phyloP scores from a whole-genome alignment of 1,140 invertebrate genomes.

The Dufourea novaeangliae region DNA sequence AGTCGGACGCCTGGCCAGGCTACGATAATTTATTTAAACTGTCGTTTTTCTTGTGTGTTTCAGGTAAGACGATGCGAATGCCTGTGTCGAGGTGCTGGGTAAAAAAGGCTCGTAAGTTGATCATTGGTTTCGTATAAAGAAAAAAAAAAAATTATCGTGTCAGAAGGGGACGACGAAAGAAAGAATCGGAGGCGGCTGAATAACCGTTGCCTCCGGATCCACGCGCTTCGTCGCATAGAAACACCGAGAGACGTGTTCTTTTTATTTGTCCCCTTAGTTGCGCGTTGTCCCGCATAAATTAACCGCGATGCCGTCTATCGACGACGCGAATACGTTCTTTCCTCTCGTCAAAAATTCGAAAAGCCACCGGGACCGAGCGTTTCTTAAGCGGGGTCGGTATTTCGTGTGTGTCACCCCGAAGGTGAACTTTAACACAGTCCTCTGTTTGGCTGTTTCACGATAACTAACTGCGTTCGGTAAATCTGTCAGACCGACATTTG shows the following conservation, averaged over 20 bases:
- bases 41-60: slow-evolving; percentile 49
- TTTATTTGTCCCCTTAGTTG: slow-evolving; percentile 17
- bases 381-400: background rate
- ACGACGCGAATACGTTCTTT: too few species aligned
- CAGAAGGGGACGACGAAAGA: background rate
- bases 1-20: too few species aligned
- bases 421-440: too few species aligned
- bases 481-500: background rate
- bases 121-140: background rate
- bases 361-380: background rate
- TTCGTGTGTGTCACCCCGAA: too few species aligned
- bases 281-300: slow-evolving; percentile 43
- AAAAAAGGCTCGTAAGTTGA: slow-evolving; percentile 7
- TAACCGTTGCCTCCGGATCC: background rate
- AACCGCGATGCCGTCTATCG: slow-evolving; percentile 10
- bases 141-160: background rate
- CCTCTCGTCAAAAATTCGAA: background rate
- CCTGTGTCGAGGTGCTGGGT: background rate
- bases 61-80: slow-evolving; percentile 51
- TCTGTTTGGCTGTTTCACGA: too few species aligned
- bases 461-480: too few species aligned
- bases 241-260: slow-evolving; percentile 16
- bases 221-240: slow-evolving; percentile 7
- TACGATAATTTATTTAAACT: too few species aligned
- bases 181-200: too few species aligned